Base-by-base conservation (phyloP, 2,113 vertebrate species). In the Eublepharis macularius region DNA sequence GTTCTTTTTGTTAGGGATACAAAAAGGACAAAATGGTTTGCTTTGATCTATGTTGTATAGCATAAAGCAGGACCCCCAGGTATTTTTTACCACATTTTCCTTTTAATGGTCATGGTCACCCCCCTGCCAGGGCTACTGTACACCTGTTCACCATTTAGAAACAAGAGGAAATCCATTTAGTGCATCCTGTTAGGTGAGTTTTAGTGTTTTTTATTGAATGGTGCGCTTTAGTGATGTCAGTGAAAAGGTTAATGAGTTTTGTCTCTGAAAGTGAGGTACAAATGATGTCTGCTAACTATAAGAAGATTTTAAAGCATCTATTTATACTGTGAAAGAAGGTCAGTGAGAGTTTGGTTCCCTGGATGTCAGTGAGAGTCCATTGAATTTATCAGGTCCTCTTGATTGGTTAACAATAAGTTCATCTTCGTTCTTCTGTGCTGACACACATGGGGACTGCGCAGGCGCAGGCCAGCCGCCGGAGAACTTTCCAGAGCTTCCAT, bases 181-280 rank as follows among this genome's bases (percentile, higher is more conserved):
- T 82, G 34, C 82, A 43, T 68, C 82, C 65, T 68, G 82, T 2
- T 75, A 89, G 10, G 7, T 85, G 87, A 66, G 36, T 2, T 84
- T 39, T 84, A 89, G 68, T 49, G 12, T 12, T 34, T 54, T 21
- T 49, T 66, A 85, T 45, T 6, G 87, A 89, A 91, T 78, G 6
- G 2, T 16, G 14, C 54, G 10, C 21, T 6, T 7, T 26, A 24
- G 17, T 65, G 77, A 72, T 72, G 47, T 16, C 43, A 66, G 19
- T 11, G 7, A 39, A 47, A 83, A 2, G n/a, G n/a, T 17, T 83
- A 11, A 60, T 12, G 21, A 45, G 8, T 45, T 60, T 11, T 47
- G 10, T 47, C 5, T 41, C 16, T 57, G 39, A 29, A 41, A 39
- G 32, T 6, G 19, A 69, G n/a, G 66, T 69, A 34, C 12, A 12